A percentile compares a stretch with the other conserved stretches of the same genome.
phyloP scores from a whole-genome alignment of 1,140 invertebrate genomes.

The Cotesia chilonis region DNA sequence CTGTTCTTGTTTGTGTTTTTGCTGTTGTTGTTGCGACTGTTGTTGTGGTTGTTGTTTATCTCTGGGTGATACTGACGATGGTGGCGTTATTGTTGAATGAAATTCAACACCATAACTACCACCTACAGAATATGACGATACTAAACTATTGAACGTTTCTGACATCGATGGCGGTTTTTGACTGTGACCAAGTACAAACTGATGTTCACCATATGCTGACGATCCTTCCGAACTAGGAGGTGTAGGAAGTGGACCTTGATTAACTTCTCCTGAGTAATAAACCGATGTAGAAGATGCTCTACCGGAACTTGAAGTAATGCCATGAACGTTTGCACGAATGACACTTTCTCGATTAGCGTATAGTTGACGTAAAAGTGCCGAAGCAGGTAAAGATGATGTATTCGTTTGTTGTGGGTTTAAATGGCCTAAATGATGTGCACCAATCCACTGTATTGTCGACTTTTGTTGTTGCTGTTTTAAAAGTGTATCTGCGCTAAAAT shows the following conservation, averaged over 20 bases:
- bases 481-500: conserved; percentile 86
- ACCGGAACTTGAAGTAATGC: conserved; percentile 69
- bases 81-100: conserved; percentile 93
- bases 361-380: conserved; percentile 85
- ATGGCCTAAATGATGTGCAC: conserved; percentile 74
- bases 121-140: conserved; percentile 68
- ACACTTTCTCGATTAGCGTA: conserved; percentile 93
- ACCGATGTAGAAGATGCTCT: conserved; percentile 59
- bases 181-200: conserved; percentile 73
- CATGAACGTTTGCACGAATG: conserved; percentile 88
- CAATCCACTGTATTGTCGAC: conserved; percentile 94
- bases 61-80: conserved; percentile 91
- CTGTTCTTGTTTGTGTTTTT: conserved; percentile 47
- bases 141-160: conserved; percentile 69
- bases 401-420: conserved; percentile 73
- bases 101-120: conserved; percentile 81
- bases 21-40: conserved; percentile 50
- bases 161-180: conserved; percentile 62
- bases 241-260: conserved; percentile 80
- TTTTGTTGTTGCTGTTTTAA: conserved; percentile 83
- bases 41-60: conserved; percentile 79
- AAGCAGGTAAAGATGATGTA: conserved; percentile 73
- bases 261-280: conserved; percentile 64
- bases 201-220: conserved; percentile 76
- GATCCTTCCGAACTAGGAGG: conserved; percentile 85